Evolutionary conservation across 2,113 vertebrate genomes (phyloP), one percentile per base, ranked within the genome.

Genomic region (Tetrao urogallus): DNA sequence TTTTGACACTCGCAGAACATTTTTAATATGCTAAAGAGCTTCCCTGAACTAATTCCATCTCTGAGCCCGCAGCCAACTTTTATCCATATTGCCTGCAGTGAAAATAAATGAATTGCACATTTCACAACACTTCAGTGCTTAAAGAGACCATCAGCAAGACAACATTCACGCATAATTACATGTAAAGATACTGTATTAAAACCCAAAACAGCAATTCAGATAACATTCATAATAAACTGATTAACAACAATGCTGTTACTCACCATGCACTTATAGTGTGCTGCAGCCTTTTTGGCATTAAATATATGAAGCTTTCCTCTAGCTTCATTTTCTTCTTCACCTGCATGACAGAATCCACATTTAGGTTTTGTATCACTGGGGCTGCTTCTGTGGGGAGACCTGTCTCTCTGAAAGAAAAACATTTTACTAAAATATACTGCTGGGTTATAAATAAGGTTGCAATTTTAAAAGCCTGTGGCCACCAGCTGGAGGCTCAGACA

Each of bases 241-340:
- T 40, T 89, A 60, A 65, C 66, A 84, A 43, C 72, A 88, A 19
- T 3, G n/a, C 17, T 24, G 19, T 65, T 74, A 94, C 98, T 97
- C 97, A 99, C 99, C 99, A 99, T 99, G 97, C 99, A 99, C 97
- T 99, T 99, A 98, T 99, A 99, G 96, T 99, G 99, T 48, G 99
- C 99, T 21, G 99, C 99, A 96, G 99, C 99, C 97, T 99, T 99
- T 97, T 99, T 99, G 95, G 98, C 98, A 97, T 98, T 99, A 97
- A 99, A 99, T 42, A 98, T 98, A 95, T 99, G 99, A 94, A 99
- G 98, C 96, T 99, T 98, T 93, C 99, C 99, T 91, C 99, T 98
- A 6, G 98, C 99, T 97, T 99, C 98, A 86, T 99, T 99, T 97
- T 99, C 99, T 96, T 99, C 99, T 70, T 99, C 99, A 36, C 99